Conservation (phyloP, 2,797 vertebrate genomes). For the Syngnathus rostellatus region DNA sequence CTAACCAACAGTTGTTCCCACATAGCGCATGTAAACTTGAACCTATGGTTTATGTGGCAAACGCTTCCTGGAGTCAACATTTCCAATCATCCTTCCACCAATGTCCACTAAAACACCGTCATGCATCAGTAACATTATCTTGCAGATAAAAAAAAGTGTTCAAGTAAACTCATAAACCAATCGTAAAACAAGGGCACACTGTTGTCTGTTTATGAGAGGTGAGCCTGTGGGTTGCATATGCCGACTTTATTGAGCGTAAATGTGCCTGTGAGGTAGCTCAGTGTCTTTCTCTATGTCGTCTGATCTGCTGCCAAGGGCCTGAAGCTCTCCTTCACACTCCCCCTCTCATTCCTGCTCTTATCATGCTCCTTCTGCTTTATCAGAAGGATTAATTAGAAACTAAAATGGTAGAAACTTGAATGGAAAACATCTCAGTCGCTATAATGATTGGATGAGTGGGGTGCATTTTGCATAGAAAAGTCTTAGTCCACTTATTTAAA, state of each 20-base stretch:
- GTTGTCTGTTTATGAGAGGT: conserved; percentile 16
- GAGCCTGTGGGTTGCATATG: conserved; percentile 15
- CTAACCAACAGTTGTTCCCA: background rate
- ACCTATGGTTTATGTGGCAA: no score
- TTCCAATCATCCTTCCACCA: background rate
- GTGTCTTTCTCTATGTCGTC: conserved; percentile 32
- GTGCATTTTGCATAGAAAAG: background rate
- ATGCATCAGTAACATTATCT: background rate
- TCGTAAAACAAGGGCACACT: conserved; percentile 2
- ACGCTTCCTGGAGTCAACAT: background rate
- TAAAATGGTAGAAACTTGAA: background rate
- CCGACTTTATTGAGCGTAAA: conserved; percentile 9
- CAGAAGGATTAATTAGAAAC: conserved; percentile 9
- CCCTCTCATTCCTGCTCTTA: conserved; percentile 21
- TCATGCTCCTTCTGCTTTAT: conserved; percentile 16
- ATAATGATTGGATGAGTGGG: background rate
- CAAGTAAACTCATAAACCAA: conserved; percentile 1
- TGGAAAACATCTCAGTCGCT: background rate
- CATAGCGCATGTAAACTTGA: background rate
- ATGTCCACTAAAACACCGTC: background rate
- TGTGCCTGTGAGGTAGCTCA: conserved; percentile 14
- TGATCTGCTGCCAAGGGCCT: conserved; percentile 41
- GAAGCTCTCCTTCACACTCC: conserved; percentile 18
- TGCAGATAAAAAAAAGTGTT: conserved; percentile 12
- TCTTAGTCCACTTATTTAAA: no score